Conservation (phyloP, 2,113 vertebrate species). For the Meleagris gallopavo region DNA sequence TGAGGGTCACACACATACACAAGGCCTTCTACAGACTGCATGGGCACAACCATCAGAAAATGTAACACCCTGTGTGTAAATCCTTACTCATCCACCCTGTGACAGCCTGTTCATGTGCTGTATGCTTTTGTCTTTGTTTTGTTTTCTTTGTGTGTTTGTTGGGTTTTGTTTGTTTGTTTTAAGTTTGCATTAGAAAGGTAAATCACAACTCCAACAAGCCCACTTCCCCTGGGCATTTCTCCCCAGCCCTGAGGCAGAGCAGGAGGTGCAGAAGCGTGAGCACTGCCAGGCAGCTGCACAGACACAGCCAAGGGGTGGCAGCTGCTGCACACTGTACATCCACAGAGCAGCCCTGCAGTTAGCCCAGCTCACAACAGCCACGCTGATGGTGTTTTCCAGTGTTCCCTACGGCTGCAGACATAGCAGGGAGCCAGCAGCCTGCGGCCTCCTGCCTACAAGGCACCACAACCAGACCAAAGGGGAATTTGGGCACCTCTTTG, state of each 20-base stretch:
- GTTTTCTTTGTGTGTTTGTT: not conserved
- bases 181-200: not conserved
- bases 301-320: not conserved
- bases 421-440: no score
- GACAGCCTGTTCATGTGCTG: not conserved
- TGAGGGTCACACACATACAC: no score
- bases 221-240: not conserved
- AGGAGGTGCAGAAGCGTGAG: not conserved
- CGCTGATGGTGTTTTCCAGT: no score
- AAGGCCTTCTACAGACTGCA: not conserved
- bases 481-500: no score
- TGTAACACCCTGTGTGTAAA: not conserved
- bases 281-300: not conserved
- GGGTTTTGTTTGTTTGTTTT: not conserved
- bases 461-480: no score
- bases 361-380: no score
- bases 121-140: not conserved
- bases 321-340: no score
- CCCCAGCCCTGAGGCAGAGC: not conserved
- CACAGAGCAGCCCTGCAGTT: no score
- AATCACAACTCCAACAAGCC: not conserved
- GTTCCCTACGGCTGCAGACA: no score
- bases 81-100: accelerated
- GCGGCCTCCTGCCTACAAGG: no score
- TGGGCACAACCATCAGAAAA: not conserved